Percentiles rank a stretch among this genome's conserved stretches.
Conservation (phyloP, 2,888 invertebrate genomes). For the Agrochola litura region DNA sequence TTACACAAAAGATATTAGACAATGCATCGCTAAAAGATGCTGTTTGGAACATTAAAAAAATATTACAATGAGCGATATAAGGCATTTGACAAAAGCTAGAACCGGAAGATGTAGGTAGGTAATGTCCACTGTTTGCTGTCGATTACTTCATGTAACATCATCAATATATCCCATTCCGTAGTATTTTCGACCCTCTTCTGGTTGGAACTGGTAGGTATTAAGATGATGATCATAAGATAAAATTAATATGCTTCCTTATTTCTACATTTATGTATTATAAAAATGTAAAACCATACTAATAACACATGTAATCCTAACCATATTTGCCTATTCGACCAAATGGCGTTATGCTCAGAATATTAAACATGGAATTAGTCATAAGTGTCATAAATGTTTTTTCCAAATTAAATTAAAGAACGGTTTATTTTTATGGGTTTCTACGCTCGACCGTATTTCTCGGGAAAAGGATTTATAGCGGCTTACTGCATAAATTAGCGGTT, state of each 20-base stretch:
- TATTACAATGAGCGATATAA: neutral
- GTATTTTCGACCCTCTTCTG: neutral
- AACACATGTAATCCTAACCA: neutral
- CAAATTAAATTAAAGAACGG: slow-evolving; percentile 29
- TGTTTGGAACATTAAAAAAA: neutral
- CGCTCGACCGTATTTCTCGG: slow-evolving; percentile 6
- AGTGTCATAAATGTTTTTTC: slow-evolving; percentile 26
- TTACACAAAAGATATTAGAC: neutral
- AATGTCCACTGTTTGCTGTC: neutral
- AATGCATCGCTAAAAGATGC: neutral
- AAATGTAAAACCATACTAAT: neutral
- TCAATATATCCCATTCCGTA: neutral
- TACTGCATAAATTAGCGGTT: slow-evolving; percentile 11
- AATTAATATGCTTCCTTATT: neutral
- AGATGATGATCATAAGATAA: neutral
- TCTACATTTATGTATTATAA: neutral
- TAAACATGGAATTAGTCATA: slow-evolving; percentile 19
- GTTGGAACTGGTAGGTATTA: neutral
- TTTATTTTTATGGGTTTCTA: slow-evolving; percentile 43
- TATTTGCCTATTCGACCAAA: slow-evolving; percentile 33
- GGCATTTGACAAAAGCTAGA: slow-evolving; percentile 8
- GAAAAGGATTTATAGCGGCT: neutral
- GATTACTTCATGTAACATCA: neutral
- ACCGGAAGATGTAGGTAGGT: neutral
- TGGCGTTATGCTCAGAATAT: slow-evolving; percentile 23